Evolutionary conservation across 2,797 vertebrate species (phyloP), one percentile per base, ranked within the genome.

Genomic region (Sebastes flavidus): DNA sequence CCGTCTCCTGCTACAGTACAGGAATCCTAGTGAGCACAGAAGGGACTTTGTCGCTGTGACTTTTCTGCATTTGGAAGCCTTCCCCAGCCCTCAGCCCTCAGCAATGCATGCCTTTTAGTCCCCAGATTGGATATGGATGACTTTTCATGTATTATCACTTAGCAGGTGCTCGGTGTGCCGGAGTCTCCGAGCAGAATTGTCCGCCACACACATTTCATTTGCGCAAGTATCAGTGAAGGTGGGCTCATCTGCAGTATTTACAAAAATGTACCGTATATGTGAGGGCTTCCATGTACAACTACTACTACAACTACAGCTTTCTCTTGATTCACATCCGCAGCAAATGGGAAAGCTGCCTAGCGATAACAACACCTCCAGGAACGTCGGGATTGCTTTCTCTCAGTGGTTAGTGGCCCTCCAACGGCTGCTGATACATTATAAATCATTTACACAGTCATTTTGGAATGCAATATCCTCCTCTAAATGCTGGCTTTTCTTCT

Each of bases 401-500:
- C 89, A 78, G 89, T 93, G 91, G 91, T 91, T 91, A 87, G 91
- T 80, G 88, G 91, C 86, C 87, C 88, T 90, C 91, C 81, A 81
- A 88, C 13, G 76, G 86, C 87, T 81, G 84, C 83, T 85, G 87
- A 90, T 95, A 93, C 91, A 95, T 96, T 94, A 94, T 96, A 95
- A 96, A 96, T 95, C 93, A 96, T 96, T 96, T 94, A 95, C 91
- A 86, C 89, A 93, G 92, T 93, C 87, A 92, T 95, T 95, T 93
- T 93, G 83, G 88, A 94, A 94, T 89, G 93, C 93, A 96, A 94
- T 95, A 96, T 94, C 92, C 92, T 86, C 85, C 76, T 85, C 89
- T 94, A 93, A 95, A 95, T 91, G 92, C 90, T 58, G 82, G 84
- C 86, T 92, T 94, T 94, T 93, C 88, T 92, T 92, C 88, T 87